Conservation (phyloP, 1,140 invertebrate species). For the Alviniconcha marisindica region DNA sequence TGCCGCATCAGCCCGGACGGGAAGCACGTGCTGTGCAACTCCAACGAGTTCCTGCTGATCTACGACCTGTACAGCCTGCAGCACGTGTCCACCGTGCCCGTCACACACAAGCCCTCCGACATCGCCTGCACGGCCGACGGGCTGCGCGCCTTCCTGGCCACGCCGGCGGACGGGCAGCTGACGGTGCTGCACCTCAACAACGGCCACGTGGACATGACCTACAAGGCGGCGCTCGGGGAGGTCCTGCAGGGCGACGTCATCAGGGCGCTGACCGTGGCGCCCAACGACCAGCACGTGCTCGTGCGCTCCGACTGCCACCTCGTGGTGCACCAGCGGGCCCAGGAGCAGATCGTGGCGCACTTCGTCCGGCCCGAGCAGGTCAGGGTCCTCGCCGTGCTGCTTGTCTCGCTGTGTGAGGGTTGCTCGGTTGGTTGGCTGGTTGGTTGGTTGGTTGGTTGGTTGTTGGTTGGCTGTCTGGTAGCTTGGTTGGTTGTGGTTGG, state of each 20-base stretch:
- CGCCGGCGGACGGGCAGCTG: slow-evolving; percentile 61
- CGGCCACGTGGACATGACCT: slow-evolving; percentile 66
- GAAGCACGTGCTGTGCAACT: slow-evolving; percentile 68
- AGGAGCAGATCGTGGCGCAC: slow-evolving; percentile 60
- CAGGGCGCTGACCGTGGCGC: slow-evolving; percentile 42
- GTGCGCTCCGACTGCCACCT: slow-evolving; percentile 61
- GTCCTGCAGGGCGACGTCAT: slow-evolving; percentile 61
- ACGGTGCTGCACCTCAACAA: slow-evolving; percentile 62
- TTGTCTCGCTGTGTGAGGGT: neutral
- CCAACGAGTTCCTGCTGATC: slow-evolving; percentile 61
- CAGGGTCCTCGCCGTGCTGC: neutral
- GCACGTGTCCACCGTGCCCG: slow-evolving; percentile 57
- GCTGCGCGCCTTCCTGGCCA: slow-evolving; percentile 59
- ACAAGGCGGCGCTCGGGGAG: slow-evolving; percentile 63
- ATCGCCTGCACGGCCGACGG: slow-evolving; percentile 64
- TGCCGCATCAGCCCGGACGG: slow-evolving; percentile 68
- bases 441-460: too few relatives aligned
- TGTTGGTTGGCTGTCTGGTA: too few relatives aligned
- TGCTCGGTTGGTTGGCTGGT: too few relatives aligned
- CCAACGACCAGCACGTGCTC: slow-evolving; percentile 53
- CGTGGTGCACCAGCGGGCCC: slow-evolving; percentile 63
- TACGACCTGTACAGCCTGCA: slow-evolving; percentile 68
- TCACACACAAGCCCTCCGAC: slow-evolving; percentile 56
- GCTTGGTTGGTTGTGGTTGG: too few relatives aligned
- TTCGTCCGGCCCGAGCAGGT: slow-evolving; percentile 62